These are phyloP conservation scores for Cataglyphis rosenhaueri DNA, from an alignment of 2,888 invertebrate species.

Conservation along the genomic window DNA sequence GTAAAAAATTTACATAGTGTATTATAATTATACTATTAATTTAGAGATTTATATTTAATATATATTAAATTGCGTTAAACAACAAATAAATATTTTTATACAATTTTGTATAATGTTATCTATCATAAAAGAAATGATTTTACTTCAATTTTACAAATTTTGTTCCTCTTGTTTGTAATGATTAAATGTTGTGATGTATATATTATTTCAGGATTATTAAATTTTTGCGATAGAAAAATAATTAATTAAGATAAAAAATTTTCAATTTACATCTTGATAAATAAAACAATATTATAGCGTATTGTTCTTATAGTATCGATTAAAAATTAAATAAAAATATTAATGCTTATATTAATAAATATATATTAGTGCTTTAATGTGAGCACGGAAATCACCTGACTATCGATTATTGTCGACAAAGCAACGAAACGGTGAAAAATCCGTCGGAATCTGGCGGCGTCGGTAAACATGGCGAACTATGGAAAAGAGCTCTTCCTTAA, in stretches of 20 bases:
- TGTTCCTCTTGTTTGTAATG: not conserved
- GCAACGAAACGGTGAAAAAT: not conserved
- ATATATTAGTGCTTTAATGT: not conserved
- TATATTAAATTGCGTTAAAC: not conserved
- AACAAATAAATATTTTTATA: not conserved
- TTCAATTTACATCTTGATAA: not conserved
- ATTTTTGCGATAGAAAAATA: not conserved
- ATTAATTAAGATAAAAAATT: not conserved
- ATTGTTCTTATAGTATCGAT: not conserved
- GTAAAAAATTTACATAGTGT: too few species aligned
- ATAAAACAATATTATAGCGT: not conserved
- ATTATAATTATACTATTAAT: not conserved
- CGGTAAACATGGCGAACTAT: not conserved
- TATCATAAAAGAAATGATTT: not conserved
- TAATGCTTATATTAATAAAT: not conserved
- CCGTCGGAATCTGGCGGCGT: slow-evolving; percentile 1
- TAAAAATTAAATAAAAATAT: not conserved
- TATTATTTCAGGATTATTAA: not conserved
- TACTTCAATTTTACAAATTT: slow-evolving; percentile 1
- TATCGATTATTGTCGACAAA: not conserved
- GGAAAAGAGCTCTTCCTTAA: not conserved
- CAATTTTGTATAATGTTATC: not conserved
- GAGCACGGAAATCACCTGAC: slow-evolving; percentile 12
- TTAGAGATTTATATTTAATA: not conserved
- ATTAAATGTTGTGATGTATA: not conserved